A percentile compares a stretch with the other conserved stretches of the same genome.
Evolutionary conservation across 2,888 invertebrate species (phyloP).

Genomic region (Nephrotoma appendiculata): DNA sequence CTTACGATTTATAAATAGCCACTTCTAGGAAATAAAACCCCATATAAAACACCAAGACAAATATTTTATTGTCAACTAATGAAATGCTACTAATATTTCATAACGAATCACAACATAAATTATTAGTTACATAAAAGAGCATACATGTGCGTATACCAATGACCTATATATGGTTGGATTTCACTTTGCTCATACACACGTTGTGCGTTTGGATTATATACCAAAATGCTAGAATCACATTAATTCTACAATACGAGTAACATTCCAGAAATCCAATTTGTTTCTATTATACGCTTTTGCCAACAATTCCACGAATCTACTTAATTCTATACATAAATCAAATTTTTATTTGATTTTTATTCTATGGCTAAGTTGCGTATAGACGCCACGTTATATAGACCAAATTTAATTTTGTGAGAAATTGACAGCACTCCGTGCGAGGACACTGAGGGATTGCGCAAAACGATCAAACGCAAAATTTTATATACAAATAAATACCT

Average conservation of each 20-base stretch:
- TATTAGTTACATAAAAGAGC: not conserved
- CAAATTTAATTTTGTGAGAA: too few relatives aligned
- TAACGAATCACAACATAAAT: not conserved
- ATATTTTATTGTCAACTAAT: not conserved
- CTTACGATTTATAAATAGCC: not conserved
- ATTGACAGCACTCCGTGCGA: too few relatives aligned
- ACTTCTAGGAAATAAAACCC: not conserved
- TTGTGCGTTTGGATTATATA: not conserved
- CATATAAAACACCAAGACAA: not conserved
- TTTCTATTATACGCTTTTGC: not conserved
- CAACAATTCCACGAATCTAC: not conserved
- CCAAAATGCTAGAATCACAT: not conserved
- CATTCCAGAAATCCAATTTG: not conserved
- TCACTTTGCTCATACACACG: not conserved
- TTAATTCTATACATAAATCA: not conserved
- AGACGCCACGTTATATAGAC: too few relatives aligned
- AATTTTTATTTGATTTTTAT: not conserved
- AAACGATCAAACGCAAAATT: too few relatives aligned
- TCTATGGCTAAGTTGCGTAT: not conserved
- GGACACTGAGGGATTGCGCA: too few relatives aligned
- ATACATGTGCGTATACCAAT: not conserved
- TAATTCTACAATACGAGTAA: not conserved
- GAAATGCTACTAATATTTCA: not conserved
- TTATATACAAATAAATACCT: too few relatives aligned
- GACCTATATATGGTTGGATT: not conserved